Conservation (phyloP, 2,797 vertebrate species). For the Pseudochirops cupreus region DNA sequence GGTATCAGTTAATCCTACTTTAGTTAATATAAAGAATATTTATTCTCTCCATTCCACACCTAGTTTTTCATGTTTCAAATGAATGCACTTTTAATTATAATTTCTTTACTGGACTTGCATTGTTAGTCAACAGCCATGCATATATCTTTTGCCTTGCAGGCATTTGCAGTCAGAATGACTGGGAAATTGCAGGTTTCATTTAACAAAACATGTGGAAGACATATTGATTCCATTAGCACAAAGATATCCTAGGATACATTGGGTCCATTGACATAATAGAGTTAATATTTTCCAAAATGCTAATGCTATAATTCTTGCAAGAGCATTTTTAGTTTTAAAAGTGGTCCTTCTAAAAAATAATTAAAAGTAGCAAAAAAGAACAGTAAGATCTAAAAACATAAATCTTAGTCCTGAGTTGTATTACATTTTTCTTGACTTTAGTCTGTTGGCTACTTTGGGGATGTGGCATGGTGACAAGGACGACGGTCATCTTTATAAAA, state of each 20-base stretch:
- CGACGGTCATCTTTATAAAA: background rate
- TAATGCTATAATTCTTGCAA: constrained; percentile 26
- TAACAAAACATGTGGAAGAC: constrained; percentile 24
- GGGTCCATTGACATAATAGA: background rate
- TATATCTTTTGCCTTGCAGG: constrained; percentile 19
- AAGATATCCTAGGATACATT: constrained; percentile 18
- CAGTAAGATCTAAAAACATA: constrained; percentile 44
- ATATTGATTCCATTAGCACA: constrained; percentile 19
- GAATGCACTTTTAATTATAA: constrained; percentile 29
- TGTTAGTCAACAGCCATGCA: background rate
- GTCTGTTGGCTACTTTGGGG: constrained; percentile 23
- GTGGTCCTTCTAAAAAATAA: background rate
- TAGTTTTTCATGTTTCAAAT: constrained; percentile 41
- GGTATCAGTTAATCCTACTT: background rate
- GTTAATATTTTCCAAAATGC: constrained; percentile 7
- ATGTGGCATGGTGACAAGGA: background rate
- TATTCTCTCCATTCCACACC: background rate
- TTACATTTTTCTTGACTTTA: background rate
- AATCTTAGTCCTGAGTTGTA: background rate
- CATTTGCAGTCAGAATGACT: constrained; percentile 24
- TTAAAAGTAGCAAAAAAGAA: constrained; percentile 26
- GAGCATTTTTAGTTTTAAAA: background rate
- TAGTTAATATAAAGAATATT: background rate
- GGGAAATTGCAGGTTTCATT: constrained; percentile 37
- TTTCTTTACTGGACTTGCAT: constrained; percentile 27